Base-by-base conservation (phyloP, 2,113 vertebrate species). In the Eonycteris spelaea region DNA sequence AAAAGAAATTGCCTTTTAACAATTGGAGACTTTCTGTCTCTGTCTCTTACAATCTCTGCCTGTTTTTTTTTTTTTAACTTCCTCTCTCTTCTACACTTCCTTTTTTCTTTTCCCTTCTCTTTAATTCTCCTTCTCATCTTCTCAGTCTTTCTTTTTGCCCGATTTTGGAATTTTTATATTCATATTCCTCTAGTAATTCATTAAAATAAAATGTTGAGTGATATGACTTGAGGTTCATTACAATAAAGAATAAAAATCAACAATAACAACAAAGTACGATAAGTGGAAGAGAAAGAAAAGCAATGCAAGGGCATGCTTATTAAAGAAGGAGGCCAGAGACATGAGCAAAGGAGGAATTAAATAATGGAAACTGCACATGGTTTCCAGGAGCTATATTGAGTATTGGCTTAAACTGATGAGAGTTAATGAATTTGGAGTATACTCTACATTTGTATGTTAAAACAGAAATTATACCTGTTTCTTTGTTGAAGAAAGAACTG, bases 21-120 rank as follows among this genome's bases (percentile, higher is more conserved):
- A 61, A 15, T 6, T 48, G 14, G 6, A n/a, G 14, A 59, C 10
- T 53, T 51, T 89, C 35, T 82, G 0, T 71, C 5, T 35, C n/a
- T 57, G 0, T 33, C 2, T 65, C 11, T n/a, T 75, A 22, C 6
- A 35, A 53, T 73, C 57, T 86, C 16, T 12, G 6, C 15, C 33
- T 73, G 10, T 95, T 89, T 19, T 48, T n/a, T 63, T 68, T 43
- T 55, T 74, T 13, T 57, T n/a, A 94, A 67, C 28, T 48, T 80
- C 26, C 15, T 33, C 24, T 11, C 11, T 45, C 11, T 48, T 30
- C 5, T 6, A 67, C 21, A 22, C 5, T 51, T 65, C 35, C 55
- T 7, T 33, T 45, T 70, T 74, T n/a, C 5, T 73, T 40, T 4
- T 89, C 16, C 30, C 6, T 70, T 71, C 13, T 80, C 28, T 65